Evolutionary conservation across 2,888 invertebrate genomes (phyloP).

Genomic region (Cistogaster globosa): DNA sequence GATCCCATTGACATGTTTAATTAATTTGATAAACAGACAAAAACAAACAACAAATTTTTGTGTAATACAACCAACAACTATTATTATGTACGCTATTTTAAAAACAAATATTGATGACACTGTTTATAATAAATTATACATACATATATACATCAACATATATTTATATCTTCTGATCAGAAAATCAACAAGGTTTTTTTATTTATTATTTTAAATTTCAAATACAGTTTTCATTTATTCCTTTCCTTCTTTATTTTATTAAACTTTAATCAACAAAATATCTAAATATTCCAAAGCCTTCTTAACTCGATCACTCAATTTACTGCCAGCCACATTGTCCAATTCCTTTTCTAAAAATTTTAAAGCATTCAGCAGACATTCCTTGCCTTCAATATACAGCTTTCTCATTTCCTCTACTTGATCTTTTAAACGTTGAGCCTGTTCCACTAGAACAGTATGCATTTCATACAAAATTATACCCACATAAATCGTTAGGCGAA

Average conservation of each 20-base stretch:
- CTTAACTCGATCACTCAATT: constrained; percentile 76
- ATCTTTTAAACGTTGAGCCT: constrained; percentile 80
- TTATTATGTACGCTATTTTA: constrained; percentile 27
- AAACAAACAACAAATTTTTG: constrained; percentile 19
- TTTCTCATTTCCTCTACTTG: constrained; percentile 52
- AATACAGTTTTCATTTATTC: too few species aligned
- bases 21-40: constrained; percentile 46
- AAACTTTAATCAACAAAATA: constrained; percentile 52
- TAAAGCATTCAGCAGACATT: constrained; percentile 76
- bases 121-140: constrained; percentile 44
- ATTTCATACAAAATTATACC: constrained; percentile 91
- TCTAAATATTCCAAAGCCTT: constrained; percentile 70
- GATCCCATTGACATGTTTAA: constrained; percentile 93
- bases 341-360: constrained; percentile 79
- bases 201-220: not conserved
- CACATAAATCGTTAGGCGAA: constrained; percentile 89
- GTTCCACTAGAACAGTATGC: constrained; percentile 85
- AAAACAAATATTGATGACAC: constrained; percentile 5
- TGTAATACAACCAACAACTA: constrained; percentile 34
- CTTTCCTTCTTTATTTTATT: not conserved
- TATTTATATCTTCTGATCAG: not conserved
- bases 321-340: constrained; percentile 80
- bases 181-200: not conserved
- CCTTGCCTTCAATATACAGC: constrained; percentile 74
- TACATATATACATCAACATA: constrained; percentile 5